Evolutionary conservation across 1,140 invertebrate genomes (phyloP).

Genomic region (Penaeus chinensis): DNA sequence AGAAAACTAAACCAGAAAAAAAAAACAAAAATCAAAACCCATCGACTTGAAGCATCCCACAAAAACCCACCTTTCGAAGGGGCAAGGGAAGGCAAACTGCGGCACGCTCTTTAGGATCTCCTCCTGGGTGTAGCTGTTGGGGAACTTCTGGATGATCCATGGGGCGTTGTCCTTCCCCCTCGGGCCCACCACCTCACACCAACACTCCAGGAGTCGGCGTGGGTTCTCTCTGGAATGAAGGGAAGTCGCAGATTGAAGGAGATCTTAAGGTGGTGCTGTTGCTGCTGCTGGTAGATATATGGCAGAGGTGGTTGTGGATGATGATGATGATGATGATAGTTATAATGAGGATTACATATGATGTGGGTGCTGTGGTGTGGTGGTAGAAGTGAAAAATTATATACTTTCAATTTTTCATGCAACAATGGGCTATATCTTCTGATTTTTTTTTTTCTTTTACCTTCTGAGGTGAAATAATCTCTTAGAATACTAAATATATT

Average conservation of each 20-base stretch:
- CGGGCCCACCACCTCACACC: constrained; percentile 54
- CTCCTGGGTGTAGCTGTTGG: constrained; percentile 79
- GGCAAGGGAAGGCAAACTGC: constrained; percentile 87
- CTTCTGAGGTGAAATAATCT: too few relatives aligned
- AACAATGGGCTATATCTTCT: too few relatives aligned
- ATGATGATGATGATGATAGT: not conserved
- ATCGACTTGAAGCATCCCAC: constrained; percentile 43
- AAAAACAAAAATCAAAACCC: not conserved
- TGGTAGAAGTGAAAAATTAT: too few relatives aligned
- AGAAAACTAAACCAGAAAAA: too few relatives aligned
- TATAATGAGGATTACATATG: too few relatives aligned
- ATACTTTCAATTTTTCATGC: too few relatives aligned
- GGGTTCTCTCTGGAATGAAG: constrained; percentile 46
- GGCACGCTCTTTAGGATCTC: constrained; percentile 83
- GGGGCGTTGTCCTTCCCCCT: constrained; percentile 66
- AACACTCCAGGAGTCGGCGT: constrained; percentile 43
- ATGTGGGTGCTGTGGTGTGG: too few relatives aligned
- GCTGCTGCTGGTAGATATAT: not conserved
- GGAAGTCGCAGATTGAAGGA: too few relatives aligned
- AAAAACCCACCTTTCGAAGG: constrained; percentile 78
- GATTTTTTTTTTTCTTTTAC: too few relatives aligned
- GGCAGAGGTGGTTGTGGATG: not conserved
- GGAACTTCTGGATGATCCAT: constrained; percentile 83
- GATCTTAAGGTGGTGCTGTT: not conserved
- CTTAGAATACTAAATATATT: too few relatives aligned